These are phyloP conservation scores for Diachasmimorpha longicaudata DNA, from an alignment of 1,140 invertebrate genomes.

Conservation along the genomic window DNA sequence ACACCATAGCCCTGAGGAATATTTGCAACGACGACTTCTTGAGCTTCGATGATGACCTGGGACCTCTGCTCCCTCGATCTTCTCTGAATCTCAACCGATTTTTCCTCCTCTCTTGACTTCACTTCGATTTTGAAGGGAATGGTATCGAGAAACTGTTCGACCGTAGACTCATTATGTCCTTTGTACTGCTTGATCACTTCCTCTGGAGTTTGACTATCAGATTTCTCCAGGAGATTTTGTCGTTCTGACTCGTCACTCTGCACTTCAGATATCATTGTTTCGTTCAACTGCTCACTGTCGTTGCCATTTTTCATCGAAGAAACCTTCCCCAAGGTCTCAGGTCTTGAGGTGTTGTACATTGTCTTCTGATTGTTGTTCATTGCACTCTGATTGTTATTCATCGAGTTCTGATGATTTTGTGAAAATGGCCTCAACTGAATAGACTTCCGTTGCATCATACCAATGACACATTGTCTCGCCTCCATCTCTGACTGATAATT, in stretches of 20 bases:
- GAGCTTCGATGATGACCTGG: neutral
- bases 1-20: neutral
- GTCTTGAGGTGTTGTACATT: neutral
- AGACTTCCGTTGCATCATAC: neutral
- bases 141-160: too few relatives aligned
- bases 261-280: too few relatives aligned
- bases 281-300: too few relatives aligned
- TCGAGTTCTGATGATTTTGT: neutral
- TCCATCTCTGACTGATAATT: neutral
- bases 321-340: too few relatives aligned
- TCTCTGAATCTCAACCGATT: neutral
- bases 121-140: neutral
- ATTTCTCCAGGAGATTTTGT: too few relatives aligned
- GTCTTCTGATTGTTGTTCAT: neutral
- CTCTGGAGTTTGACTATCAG: too few relatives aligned
- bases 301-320: neutral
- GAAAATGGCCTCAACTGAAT: neutral
- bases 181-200: too few relatives aligned
- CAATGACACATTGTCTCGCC: neutral
- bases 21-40: constrained; percentile 10
- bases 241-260: too few relatives aligned
- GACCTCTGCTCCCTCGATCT: neutral
- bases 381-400: neutral
- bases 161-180: too few relatives aligned
- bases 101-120: neutral